A percentile compares a stretch with the other conserved stretches of the same genome.
phyloP scores from a whole-genome alignment of 2,113 vertebrate species.

The Phylloscopus trochilus region DNA sequence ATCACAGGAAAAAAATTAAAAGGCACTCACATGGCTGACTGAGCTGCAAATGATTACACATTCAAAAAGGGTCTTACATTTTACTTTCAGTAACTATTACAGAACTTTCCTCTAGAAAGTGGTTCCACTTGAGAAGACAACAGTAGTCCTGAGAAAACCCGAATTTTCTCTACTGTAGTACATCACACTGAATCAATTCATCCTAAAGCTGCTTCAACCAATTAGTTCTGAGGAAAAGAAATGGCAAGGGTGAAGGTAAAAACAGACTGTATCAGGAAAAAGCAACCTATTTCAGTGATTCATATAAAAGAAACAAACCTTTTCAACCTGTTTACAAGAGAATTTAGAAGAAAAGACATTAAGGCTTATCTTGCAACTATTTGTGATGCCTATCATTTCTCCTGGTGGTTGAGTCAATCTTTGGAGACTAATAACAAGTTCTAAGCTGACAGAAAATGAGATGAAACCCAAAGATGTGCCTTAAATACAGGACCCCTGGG shows the following conservation, averaged over 20 bases:
- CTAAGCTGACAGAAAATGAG: not conserved
- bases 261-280: not conserved
- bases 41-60: not conserved
- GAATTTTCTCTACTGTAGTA: not conserved
- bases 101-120: not conserved
- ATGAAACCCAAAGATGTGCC: not conserved
- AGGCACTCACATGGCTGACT: conserved; percentile 36
- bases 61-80: not conserved
- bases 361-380: not conserved
- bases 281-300: not conserved
- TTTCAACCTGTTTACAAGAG: not conserved
- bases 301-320: not conserved
- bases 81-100: not conserved
- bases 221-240: not conserved
- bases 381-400: not conserved
- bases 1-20: not conserved
- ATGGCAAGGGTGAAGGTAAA: not conserved
- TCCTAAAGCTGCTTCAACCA: not conserved
- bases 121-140: not conserved
- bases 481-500: not conserved
- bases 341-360: not conserved
- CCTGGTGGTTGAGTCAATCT: not conserved
- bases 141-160: not conserved
- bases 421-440: not conserved
- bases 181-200: not conserved